Evolutionary conservation across 2,113 vertebrate genomes (phyloP).

Genomic region (Narcine bancroftii): DNA sequence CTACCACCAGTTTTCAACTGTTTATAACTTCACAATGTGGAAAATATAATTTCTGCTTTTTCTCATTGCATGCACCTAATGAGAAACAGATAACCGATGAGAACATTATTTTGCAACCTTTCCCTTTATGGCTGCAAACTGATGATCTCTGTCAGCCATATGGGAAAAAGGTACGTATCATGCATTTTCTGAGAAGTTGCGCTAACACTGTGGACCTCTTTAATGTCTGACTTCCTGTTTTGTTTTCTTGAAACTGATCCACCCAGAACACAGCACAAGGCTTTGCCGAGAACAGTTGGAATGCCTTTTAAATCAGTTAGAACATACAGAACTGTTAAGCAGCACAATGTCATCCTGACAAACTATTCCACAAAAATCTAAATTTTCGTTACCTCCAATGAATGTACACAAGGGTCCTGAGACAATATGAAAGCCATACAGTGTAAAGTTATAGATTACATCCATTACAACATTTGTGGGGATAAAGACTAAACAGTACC

Average conservation of each 20-base stretch:
- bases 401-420: not conserved
- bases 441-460: not conserved
- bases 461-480: not conserved
- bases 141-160: not conserved
- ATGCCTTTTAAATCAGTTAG: not conserved
- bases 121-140: not conserved
- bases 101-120: not conserved
- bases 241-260: slow-evolving; percentile 13
- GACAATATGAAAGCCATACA: not conserved
- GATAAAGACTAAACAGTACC: not conserved
- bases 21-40: not conserved
- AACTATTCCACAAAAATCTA: too few species aligned
- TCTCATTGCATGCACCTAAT: not conserved
- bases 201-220: not conserved
- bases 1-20: not conserved
- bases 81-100: not conserved
- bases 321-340: too few species aligned
- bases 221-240: slow-evolving; percentile 18
- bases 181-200: not conserved
- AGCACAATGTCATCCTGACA: too few species aligned
- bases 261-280: not conserved
- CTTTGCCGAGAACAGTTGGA: not conserved
- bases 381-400: too few species aligned
- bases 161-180: not conserved
- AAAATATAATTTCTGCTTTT: not conserved